Conservation (phyloP, 2,797 vertebrate genomes). For the Fundulus diaphanus region DNA sequence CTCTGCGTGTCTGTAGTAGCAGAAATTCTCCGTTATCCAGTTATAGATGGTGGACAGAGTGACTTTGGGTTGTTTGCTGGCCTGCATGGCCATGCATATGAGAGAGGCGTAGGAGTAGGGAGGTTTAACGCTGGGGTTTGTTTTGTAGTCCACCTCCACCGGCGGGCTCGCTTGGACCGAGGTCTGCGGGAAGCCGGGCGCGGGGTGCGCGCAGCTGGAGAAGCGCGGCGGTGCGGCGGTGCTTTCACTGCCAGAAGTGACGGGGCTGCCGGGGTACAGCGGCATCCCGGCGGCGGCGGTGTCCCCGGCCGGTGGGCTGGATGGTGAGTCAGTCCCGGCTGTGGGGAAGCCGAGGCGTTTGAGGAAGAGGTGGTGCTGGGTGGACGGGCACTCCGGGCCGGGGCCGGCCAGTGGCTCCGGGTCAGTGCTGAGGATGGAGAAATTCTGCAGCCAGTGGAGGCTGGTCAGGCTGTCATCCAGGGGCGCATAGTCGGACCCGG, state of each 20-base stretch:
- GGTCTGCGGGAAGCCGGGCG: slow-evolving; percentile 48
- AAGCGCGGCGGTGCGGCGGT: slow-evolving; percentile 46
- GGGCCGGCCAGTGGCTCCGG: slow-evolving; percentile 74
- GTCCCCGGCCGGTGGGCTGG: slow-evolving; percentile 86
- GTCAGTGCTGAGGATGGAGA: slow-evolving; percentile 85
- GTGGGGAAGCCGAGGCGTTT: slow-evolving; percentile 71
- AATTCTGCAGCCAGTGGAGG: slow-evolving; percentile 90
- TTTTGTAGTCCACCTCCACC: slow-evolving; percentile 85
- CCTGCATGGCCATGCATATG: slow-evolving; percentile 91
- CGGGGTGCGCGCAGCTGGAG: slow-evolving; percentile 46
- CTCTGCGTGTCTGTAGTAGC: slow-evolving; percentile 89
- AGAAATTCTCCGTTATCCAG: slow-evolving; percentile 91
- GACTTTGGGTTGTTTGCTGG: slow-evolving; percentile 87
- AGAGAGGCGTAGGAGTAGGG: slow-evolving; percentile 89
- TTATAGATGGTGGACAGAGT: slow-evolving; percentile 88
- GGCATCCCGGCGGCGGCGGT: slow-evolving; percentile 83
- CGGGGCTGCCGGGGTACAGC: slow-evolving; percentile 76
- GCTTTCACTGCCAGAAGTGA: slow-evolving; percentile 78
- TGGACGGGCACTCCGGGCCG: slow-evolving; percentile 68
- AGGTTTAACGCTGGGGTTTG: slow-evolving; percentile 84
- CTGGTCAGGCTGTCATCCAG: slow-evolving; percentile 89
- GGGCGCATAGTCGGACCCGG: slow-evolving; percentile 64
- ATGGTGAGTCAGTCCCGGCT: slow-evolving; percentile 80
- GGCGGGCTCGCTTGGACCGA: slow-evolving; percentile 69
- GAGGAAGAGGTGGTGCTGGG: slow-evolving; percentile 74